Base-by-base conservation (phyloP, 2,888 invertebrate species). In the Heteromyza rotundicornis region DNA sequence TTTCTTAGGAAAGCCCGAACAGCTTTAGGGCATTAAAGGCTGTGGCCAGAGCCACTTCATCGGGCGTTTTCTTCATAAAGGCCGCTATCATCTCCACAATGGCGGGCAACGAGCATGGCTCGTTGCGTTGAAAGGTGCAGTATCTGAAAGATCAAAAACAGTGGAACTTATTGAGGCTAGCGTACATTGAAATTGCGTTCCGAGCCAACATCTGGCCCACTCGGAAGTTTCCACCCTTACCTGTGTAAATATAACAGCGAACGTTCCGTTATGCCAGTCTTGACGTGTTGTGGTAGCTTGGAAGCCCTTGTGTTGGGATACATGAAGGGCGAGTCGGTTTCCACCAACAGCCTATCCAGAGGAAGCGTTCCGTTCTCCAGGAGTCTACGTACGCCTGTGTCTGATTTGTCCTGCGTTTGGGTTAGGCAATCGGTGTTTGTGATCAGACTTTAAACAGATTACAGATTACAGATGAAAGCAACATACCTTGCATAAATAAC, bases 241-340 rank as follows among this genome's bases (percentile, higher is more conserved):
- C 83, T 81, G 75, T 83, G 82, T 73, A 83, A 78, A 76, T 82
- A 84, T 70, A 81, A 72, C 69, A 82, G 69, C 66, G 84, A 92
- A 89, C 94, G 88, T 84, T 94, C 92, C 22, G 95, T 94, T 63
- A 96, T 86, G 65, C 90, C 89, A 78, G 92, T 92, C 85, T 95
- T 95, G 19, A 96, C 92, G 78, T 93, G 91, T 72, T 89, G 84
- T 50, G 96, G 94, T 77, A 97, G 84, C 82, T 96, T 96, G 27
- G 95, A 95, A 65, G 96, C 95, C 78, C 96, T 87, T 66, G 94
- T 94, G 82, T 97, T 95, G 2, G 96, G 95, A 82, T 94, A 97
- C 95, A 96, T 96, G 79, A 95, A 97, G 1, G 97, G 96, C 0
- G 96, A 92, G 84, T 97, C 96, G 0, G 96, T 95, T 84, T 96